Percentiles rank a stretch among this genome's conserved stretches.
These are phyloP conservation scores for Bedellia somnulentella DNA, from an alignment of 2,888 invertebrate species.

Conservation along the genomic window DNA sequence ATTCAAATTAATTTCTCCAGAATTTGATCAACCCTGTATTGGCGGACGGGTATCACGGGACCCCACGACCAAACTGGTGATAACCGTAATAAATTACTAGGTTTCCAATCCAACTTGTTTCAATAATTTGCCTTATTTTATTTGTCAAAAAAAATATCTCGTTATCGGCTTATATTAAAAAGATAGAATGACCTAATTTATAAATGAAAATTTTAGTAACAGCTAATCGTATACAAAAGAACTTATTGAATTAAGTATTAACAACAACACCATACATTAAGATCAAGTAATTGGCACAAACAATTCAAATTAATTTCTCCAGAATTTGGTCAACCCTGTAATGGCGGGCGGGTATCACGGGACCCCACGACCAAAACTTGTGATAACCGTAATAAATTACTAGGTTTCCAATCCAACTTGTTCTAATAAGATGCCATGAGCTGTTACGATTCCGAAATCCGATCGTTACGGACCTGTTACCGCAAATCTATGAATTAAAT, in stretches of 20 bases:
- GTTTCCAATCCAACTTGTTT: slow-evolving; percentile 33
- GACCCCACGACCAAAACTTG: slow-evolving; percentile 26
- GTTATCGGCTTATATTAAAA: no score
- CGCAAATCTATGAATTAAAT: no score
- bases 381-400: slow-evolving; percentile 44
- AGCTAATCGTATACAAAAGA: slow-evolving; percentile 10
- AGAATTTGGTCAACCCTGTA: slow-evolving; percentile 23
- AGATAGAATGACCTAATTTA: no score
- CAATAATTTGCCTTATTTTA: slow-evolving; percentile 35
- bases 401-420: slow-evolving; percentile 34
- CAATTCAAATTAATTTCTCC: slow-evolving; percentile 27
- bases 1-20: slow-evolving; percentile 28
- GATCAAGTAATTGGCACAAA: slow-evolving; percentile 15
- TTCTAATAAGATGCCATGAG: slow-evolving; percentile 32
- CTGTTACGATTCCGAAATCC: no score
- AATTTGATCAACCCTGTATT: slow-evolving; percentile 23
- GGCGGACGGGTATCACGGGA: slow-evolving; percentile 16
- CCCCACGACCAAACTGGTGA: slow-evolving; percentile 28
- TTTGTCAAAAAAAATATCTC: no score
- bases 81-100: slow-evolving; percentile 44
- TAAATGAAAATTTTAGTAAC: no score
- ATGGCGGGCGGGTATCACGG: slow-evolving; percentile 16
- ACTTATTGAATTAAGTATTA: slow-evolving; percentile 4
- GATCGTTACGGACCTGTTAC: no score
- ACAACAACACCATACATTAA: not conserved